Evolutionary conservation across 2,888 invertebrate species (phyloP), one percentile per base, ranked within the genome.

Genomic region (Autographa pulchrina): DNA sequence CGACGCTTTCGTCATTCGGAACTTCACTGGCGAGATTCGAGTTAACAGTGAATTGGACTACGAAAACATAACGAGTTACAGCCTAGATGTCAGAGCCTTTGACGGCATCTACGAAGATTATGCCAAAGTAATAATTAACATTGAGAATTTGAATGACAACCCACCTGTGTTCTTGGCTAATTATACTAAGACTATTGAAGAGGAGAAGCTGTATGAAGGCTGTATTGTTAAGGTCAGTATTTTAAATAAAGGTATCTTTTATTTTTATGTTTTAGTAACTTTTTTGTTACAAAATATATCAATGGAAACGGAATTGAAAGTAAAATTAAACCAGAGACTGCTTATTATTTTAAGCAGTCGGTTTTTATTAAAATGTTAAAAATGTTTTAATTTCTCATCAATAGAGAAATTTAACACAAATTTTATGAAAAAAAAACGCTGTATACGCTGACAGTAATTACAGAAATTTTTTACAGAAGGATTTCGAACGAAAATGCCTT

Each of bases 71-170:
- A 98, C 98, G n/a, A 97, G 97, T 86, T 99, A 99, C 88, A 97
- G 97, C 65, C 94, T 99, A n/a, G 97, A 97, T 66, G 97, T 99
- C 2, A 96, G 97, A 75, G 98, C 98, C 0, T 98, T 97, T 77
- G 98, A 99, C 90, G 99, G 99, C 1, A 96, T 97, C 64, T 98
- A 97, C 89, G 97, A 98, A 79, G 98, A 98, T 87, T 97, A 97
- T 69, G 98, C 99, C 0, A 97, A 96, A 82, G 99, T 99, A 0
- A 97, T 97, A 64, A 98, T 99, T 63, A 97, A 97, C 82, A 98
- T 99, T 66, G 97, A 97, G 82, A 98, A 99, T 91, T 97, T 99
- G 61, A 99, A 99, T 89, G 99, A 99, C 90, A 99, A 99, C 91
- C 97, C 97, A 0, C 99, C 99, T 0, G 97, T 97, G 1, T 99